phyloP scores from a whole-genome alignment of 2,888 invertebrate species.

The Tachina fera region DNA sequence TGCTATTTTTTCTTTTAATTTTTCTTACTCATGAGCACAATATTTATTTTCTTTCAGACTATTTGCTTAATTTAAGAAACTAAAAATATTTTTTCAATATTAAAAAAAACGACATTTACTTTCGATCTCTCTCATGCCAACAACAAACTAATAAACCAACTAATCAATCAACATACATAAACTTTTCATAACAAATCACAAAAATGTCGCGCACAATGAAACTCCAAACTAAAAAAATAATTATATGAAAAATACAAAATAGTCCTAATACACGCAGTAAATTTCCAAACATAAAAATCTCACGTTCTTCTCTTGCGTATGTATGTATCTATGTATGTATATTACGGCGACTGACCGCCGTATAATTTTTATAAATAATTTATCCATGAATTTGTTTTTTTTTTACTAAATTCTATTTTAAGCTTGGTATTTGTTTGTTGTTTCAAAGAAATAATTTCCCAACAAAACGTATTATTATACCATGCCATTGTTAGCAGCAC shows the following conservation, averaged over 20 bases:
- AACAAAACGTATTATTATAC: neutral
- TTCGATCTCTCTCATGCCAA: constrained; percentile 35
- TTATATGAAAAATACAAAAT: neutral
- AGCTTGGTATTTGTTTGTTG: neutral
- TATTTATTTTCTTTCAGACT: constrained; percentile 50
- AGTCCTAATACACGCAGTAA: constrained; percentile 23
- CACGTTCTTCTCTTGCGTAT: constrained; percentile 10
- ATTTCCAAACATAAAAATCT: constrained; percentile 26
- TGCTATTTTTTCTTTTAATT: constrained; percentile 17
- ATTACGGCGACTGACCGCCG: neutral
- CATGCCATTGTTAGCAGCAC: constrained; percentile 4
- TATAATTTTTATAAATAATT: neutral
- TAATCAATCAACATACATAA: constrained; percentile 29
- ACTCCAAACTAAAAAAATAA: constrained; percentile 46
- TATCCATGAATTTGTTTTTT: constrained; percentile 13
- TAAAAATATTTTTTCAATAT: neutral
- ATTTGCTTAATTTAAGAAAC: constrained; percentile 35
- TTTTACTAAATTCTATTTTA: constrained; percentile 19
- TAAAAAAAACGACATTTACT: constrained; percentile 2
- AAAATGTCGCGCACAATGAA: constrained; percentile 27
- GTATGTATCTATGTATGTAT: too few species aligned
- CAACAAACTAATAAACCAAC: constrained; percentile 45
- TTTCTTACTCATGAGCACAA: constrained; percentile 58
- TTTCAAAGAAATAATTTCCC: neutral
- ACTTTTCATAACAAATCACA: constrained; percentile 22